phyloP scores from a whole-genome alignment of 2,113 vertebrate species.

The Suricata suricatta region DNA sequence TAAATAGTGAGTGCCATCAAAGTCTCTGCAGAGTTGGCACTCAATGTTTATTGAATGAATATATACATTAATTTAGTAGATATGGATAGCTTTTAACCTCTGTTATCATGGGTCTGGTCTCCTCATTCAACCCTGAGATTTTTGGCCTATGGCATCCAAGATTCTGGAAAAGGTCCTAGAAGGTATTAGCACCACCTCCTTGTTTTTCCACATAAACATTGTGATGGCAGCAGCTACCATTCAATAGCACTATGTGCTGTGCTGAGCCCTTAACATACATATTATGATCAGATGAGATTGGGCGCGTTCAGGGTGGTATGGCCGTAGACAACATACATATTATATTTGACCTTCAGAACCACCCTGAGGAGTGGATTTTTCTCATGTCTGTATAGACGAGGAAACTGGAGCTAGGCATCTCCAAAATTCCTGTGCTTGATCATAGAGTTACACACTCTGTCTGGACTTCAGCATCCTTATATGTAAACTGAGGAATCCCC shows the following conservation, averaged over 20 bases:
- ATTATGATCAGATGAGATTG: too few species aligned
- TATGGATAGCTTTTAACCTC: neutral
- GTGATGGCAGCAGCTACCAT: neutral
- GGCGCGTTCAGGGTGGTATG: too few species aligned
- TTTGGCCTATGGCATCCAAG: neutral
- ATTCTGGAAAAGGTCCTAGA: neutral
- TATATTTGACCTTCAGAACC: neutral
- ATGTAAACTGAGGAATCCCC: neutral
- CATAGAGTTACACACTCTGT: neutral
- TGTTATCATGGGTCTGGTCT: neutral
- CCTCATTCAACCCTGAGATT: neutral
- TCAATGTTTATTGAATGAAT: neutral
- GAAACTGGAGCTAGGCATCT: neutral
- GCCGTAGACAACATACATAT: too few species aligned
- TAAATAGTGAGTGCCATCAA: neutral
- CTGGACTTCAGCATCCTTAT: neutral
- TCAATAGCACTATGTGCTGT: neutral
- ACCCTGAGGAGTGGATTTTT: neutral
- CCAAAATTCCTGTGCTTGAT: neutral
- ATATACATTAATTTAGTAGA: neutral
- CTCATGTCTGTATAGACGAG: neutral
- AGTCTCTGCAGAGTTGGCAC: neutral
- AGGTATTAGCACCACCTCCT: neutral
- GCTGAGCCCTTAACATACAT: neutral
- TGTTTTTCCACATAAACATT: neutral